Evolutionary conservation across 2,113 vertebrate genomes (phyloP), one percentile per base, ranked within the genome.

Genomic region (Rutilus rutilus): DNA sequence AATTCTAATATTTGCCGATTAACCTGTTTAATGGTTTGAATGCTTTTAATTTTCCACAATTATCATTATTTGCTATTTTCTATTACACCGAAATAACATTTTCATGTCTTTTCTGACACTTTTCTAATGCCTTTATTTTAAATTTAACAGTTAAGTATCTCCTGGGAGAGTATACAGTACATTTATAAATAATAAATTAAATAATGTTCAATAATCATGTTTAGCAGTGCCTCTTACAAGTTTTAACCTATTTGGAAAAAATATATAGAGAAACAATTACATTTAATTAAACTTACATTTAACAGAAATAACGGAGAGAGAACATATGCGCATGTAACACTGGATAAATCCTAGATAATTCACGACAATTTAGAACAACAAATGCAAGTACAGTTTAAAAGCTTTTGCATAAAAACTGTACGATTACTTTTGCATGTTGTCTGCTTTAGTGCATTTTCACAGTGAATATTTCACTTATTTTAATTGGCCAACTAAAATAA

Each of bases 381-480:
- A 45, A 23, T 45, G 36, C 69, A 25, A 8, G 42, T 15, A 17
- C 23, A 75, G 65, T 23, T 39, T 2, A 10, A 71, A 71, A 39
- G 67, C 0, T 3, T 45, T 73, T 45, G 4, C 39, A 73, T 45
- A n/a, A 45, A 71, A 73, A 73, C 0, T 11, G 11, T 30, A 33
- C 62, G 1, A 12, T 33, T 25, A 62, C n/a, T 14, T 23, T n/a
- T 23, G 5, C 25, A 36, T 5, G 17, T 59, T 14, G 76, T 23
- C 4, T 77, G 21, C 25, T 54, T 19, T 33, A 73, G 25, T 57
- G 50, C 50, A 6, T 33, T 39, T 67, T 54, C 14, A 78, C 21
- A 19, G 42, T 76, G 9, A 64, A 39, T 59, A 85, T 67, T 10
- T 39, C 6, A 78, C 75, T 67, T 45, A 69, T 84, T 75, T 78